Percentiles rank a stretch among this genome's conserved stretches.
Evolutionary conservation across 2,888 invertebrate genomes (phyloP).

Genomic region (Argyra leucocephala): DNA sequence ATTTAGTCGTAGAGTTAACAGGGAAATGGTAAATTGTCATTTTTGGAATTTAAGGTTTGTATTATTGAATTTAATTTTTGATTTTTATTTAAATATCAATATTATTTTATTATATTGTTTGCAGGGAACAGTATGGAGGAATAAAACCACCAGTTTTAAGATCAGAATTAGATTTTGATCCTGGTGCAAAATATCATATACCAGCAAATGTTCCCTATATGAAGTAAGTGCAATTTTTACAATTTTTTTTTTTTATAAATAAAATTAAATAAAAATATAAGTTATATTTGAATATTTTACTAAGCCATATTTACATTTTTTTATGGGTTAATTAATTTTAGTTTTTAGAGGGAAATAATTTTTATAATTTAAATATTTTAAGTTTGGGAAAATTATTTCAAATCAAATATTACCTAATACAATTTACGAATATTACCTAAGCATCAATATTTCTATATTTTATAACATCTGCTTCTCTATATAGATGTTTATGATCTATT

Average conservation of each 20-base stretch:
- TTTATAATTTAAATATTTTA: no score
- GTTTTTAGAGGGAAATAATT: no score
- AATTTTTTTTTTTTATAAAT: constrained; percentile 10
- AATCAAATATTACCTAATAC: no score
- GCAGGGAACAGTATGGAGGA: constrained; percentile 72
- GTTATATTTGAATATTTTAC: no score
- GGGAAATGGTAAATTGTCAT: constrained; percentile 75
- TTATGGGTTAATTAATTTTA: no score
- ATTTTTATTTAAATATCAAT: background rate
- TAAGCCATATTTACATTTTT: no score
- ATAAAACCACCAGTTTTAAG: constrained; percentile 76
- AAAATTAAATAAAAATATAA: no score
- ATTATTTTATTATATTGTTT: constrained; percentile 15
- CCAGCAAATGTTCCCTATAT: constrained; percentile 84
- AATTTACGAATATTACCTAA: no score
- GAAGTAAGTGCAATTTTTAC: constrained; percentile 62
- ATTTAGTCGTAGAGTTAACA: constrained; percentile 62
- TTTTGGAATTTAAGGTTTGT: constrained; percentile 73
- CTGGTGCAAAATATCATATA: constrained; percentile 86
- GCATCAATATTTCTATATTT: no score
- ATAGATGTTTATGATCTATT: no score
- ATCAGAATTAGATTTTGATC: constrained; percentile 82
- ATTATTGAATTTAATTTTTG: background rate
- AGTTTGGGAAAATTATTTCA: no score
- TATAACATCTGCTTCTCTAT: no score